These are phyloP conservation scores for Phoeniculus purpureus DNA, from an alignment of 2,797 vertebrate species.

Conservation along the genomic window DNA sequence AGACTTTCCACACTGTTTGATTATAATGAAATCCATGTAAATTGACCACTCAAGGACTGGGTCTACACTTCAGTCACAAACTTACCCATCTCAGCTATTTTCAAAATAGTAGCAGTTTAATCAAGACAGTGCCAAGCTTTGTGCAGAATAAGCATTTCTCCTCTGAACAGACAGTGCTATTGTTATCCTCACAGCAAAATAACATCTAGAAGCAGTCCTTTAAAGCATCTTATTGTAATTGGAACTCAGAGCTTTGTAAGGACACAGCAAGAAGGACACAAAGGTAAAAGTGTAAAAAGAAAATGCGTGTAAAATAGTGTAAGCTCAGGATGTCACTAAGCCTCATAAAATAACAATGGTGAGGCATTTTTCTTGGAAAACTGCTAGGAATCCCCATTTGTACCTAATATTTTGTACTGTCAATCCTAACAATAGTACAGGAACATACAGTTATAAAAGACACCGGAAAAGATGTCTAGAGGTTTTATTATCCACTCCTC, in stretches of 20 bases:
- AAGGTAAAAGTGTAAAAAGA: neutral
- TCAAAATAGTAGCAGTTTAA: slow-evolving; percentile 43
- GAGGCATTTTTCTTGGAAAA: neutral
- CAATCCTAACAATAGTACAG: neutral
- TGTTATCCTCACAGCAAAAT: slow-evolving; percentile 8
- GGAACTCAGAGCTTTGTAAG: neutral
- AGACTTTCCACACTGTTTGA: neutral
- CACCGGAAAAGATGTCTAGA: neutral
- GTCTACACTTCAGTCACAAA: slow-evolving; percentile 34
- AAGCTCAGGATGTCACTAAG: neutral
- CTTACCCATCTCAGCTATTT: slow-evolving; percentile 49
- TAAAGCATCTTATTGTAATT: neutral
- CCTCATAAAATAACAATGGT: neutral
- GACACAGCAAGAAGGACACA: neutral
- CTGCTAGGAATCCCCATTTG: neutral
- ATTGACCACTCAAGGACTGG: neutral
- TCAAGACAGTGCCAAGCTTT: neutral
- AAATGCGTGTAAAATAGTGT: neutral
- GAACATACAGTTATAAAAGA: neutral
- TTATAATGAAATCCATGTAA: slow-evolving; percentile 39
- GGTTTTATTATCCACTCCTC: neutral
- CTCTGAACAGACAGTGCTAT: neutral
- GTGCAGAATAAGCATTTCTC: slow-evolving; percentile 46
- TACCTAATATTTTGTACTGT: neutral
- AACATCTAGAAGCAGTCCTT: neutral